Evolutionary conservation across 2,113 vertebrate species (phyloP), one percentile per base, ranked within the genome.

Genomic region (Hippolais icterina): DNA sequence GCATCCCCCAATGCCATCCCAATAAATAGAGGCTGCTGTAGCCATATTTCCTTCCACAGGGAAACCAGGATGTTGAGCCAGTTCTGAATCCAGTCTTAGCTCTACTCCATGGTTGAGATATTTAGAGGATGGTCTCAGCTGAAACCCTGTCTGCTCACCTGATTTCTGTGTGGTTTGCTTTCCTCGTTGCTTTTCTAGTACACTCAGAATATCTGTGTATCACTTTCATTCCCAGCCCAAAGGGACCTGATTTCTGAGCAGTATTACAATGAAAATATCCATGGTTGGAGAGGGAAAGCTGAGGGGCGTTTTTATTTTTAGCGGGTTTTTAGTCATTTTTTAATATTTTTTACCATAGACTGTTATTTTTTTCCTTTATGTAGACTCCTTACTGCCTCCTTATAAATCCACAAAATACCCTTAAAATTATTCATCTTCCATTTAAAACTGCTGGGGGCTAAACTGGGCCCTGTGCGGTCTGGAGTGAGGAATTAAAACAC

Each of bases 11-110:
- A 83, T 91, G 92, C 54, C 93, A 92, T 95, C 79, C 87, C 90
- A 97, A 95, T 96, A 97, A 96, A 95, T 61, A 81, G 90, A 94
- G 79, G 72, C 59, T 77, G 82, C 64, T 93, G 35, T 70, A 75
- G 82, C 72, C 50, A 28, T 95, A 88, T 95, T 96, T 91, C 64
- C 71, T 95, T 88, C 53, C 75, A 74, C 42, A 31, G 37, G 54
- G 78, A 90, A 64, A 85, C 84, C 64, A 69, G 42, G 28, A 29
- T 65, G 56, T 75, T 75, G 52, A 89, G 23, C 37, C 81, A 94
- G 8, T 69, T 86, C 56, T 57, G 80, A 93, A 64, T 49, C 53
- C 47, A 78, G 64, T 49, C 68, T n/a, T 29, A 92, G 76, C 41
- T 57, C 56, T 90, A 6, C 46, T 74, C 74, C 21, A 13, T 81